phyloP scores from a whole-genome alignment of 1,140 invertebrate genomes.

The Steinernema khuongi region DNA sequence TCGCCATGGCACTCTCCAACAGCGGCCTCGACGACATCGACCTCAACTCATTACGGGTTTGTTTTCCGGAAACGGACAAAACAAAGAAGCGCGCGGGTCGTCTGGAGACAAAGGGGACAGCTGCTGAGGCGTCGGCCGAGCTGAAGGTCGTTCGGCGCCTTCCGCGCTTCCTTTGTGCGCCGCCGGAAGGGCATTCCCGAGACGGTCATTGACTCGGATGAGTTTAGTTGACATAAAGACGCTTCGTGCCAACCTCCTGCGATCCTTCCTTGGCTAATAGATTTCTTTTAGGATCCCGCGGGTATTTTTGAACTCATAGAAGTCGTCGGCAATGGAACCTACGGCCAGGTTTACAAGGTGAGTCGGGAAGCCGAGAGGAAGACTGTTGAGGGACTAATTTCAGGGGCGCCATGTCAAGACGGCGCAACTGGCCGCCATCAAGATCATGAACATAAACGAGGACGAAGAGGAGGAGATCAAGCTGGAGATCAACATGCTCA shows the following conservation, averaged over 20 bases:
- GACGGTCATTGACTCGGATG: too few species aligned
- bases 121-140: conserved; percentile 4
- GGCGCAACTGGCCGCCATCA: conserved; percentile 96
- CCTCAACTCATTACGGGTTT: conserved; percentile 31
- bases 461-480: conserved; percentile 99
- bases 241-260: too few species aligned
- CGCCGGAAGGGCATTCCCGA: too few species aligned
- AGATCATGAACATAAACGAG: conserved; percentile 99
- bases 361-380: conserved; percentile 17
- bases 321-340: conserved; percentile 99
- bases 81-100: background rate
- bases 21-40: conserved; percentile 33
- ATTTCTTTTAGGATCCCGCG: conserved; percentile 78
- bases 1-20: conserved; percentile 12
- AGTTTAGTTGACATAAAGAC: too few species aligned
- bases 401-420: conserved; percentile 98
- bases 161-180: background rate
- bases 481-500: conserved; percentile 97
- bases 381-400: conserved; percentile 41
- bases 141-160: conserved; percentile 8
- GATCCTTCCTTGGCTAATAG: conserved; percentile 19
- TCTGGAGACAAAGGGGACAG: conserved; percentile 6
- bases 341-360: conserved; percentile 81
- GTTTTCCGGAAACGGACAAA: conserved; percentile 2
- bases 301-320: conserved; percentile 99